Percentiles rank a stretch among this genome's conserved stretches.
These are phyloP conservation scores for Carassius carassius DNA, from an alignment of 2,113 vertebrate species.

Conservation along the genomic window DNA sequence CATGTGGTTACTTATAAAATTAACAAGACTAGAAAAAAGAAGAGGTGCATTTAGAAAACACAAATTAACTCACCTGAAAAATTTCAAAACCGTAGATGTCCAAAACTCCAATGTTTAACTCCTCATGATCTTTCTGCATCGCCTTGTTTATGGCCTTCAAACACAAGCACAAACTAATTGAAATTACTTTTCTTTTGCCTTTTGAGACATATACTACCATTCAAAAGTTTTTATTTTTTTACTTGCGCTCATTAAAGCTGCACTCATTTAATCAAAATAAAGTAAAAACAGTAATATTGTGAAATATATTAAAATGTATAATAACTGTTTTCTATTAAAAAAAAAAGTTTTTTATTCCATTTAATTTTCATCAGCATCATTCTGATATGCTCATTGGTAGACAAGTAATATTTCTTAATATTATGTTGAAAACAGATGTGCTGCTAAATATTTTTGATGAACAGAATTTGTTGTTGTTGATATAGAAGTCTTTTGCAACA, in stretches of 20 bases:
- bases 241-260: background rate
- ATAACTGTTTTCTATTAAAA: too few species aligned
- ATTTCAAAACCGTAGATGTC: slow-evolving; percentile 87
- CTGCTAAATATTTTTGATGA: too few species aligned
- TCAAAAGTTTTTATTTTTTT: background rate
- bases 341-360: too few species aligned
- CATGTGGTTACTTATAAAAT: background rate
- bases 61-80: slow-evolving; percentile 74
- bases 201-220: background rate
- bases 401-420: too few species aligned
- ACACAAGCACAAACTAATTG: background rate
- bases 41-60: background rate
- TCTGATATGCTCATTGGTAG: too few species aligned
- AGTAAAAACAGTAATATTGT: background rate
- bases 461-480: too few species aligned
- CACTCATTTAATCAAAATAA: background rate
- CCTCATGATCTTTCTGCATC: slow-evolving; percentile 80
- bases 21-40: background rate
- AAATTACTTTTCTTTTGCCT: background rate
- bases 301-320: too few species aligned
- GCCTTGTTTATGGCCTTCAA: slow-evolving; percentile 79
- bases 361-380: too few species aligned
- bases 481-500: too few species aligned
- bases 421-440: too few species aligned
- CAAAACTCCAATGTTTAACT: slow-evolving; percentile 80